Base-by-base conservation (phyloP, 2,797 vertebrate species). In the Malurus leucopterus region DNA sequence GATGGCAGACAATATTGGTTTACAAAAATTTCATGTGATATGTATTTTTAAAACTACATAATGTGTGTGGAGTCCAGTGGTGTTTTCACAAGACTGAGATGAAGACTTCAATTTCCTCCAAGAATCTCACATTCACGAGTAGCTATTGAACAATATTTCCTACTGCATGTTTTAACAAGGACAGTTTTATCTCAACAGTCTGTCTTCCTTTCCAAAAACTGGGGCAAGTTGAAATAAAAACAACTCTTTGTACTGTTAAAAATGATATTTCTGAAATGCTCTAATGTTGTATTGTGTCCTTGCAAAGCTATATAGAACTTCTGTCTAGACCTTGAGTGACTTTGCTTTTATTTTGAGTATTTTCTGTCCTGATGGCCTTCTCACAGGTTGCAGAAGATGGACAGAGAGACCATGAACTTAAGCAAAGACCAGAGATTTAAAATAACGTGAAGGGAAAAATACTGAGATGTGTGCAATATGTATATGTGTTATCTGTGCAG, bases 181-280 rank as follows among this genome's bases (percentile, higher is more conserved):
- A 72, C 55, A 72, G 57, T 92, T 93, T 91, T 88, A 67, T 77
- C 80, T 72, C 61, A 84, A 57, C 51, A 44, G 36, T 65, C 77
- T 92, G 84, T 76, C 81, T 93, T 77, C 62, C 55, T 84, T 86
- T 86, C 67, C 21, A 58, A 92, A 94, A 93, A 80, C 88, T 90
- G 76, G 85, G 91, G 43, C 86, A 94, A 70, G 59, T 30, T 93
- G 88, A 93, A 93, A 93, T 90, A 83, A 80, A 93, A 83, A 53
- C 49, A 91, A 34, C 32, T 68, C 83, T 94, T 88, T 94, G 68
- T 93, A 82, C 74, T 91, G 49, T 62, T 89, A 74, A 90, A 87
- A 89, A 72, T 76, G 2, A 12, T 59, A 82, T 76, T 91, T 95
- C 61, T 89, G 75, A 78, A 91, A 75, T 58, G n/a, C 61, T 68